Percentiles rank a stretch among this genome's conserved stretches.
phyloP scores from a whole-genome alignment of 92 coral and sea anemone genomes.

The Meandrina meandrites region DNA sequence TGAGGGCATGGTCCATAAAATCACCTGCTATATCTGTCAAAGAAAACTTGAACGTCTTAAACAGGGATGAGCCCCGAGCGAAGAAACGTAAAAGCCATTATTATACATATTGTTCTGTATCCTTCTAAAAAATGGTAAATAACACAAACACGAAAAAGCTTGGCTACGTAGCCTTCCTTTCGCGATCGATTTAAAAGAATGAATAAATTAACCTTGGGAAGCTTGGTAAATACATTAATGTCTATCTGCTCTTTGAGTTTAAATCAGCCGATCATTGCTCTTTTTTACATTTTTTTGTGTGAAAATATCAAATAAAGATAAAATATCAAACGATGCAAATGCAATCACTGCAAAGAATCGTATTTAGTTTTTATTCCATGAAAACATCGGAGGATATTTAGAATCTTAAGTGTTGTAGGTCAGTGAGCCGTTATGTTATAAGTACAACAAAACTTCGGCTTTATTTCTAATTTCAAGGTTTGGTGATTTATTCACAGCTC shows the following conservation, averaged over 20 bases:
- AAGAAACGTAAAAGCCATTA: not conserved
- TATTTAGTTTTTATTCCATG: not conserved
- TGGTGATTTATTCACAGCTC: not conserved
- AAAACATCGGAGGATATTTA: not conserved
- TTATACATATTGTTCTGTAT: not conserved
- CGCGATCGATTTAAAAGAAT: not conserved
- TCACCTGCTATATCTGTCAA: slow-evolving; percentile 30
- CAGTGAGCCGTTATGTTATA: not conserved
- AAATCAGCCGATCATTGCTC: not conserved
- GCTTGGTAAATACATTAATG: not conserved
- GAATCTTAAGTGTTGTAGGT: not conserved
- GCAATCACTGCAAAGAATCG: not conserved
- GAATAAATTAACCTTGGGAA: not conserved
- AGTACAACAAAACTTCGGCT: not conserved
- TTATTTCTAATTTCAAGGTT: not conserved
- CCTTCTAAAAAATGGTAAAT: not conserved
- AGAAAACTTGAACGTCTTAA: not conserved
- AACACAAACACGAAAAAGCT: not conserved
- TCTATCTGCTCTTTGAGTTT: not conserved
- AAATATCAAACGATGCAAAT: not conserved
- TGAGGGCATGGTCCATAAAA: slow-evolving; percentile 12
- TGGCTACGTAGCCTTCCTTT: not conserved
- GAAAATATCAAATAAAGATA: not conserved
- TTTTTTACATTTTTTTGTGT: not conserved
- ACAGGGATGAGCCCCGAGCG: not conserved